A percentile compares a stretch with the other conserved stretches of the same genome.
Evolutionary conservation across 37 sponge, comb jelly and placozoan genomes (phyloP).

Genomic region (Theonella swinhoei): DNA sequence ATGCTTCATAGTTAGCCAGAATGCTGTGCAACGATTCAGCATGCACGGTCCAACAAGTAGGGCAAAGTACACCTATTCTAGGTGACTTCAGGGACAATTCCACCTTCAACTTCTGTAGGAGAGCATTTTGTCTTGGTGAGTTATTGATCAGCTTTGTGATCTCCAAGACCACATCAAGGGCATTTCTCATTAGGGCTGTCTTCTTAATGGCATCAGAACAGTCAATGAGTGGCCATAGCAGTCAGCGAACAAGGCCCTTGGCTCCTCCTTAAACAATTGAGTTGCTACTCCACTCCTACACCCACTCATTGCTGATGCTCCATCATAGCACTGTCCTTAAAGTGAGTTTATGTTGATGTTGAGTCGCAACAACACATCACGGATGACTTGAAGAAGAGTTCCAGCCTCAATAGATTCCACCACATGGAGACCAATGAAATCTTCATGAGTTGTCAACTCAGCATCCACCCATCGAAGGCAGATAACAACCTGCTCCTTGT

Average conservation of each 20-base stretch:
- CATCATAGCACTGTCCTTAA: conserved; percentile 65
- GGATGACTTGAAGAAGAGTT: conserved; percentile 28
- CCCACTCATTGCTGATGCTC: conserved; percentile 47
- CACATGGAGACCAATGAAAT: conserved; percentile 47
- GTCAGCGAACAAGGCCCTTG: conserved; percentile 45
- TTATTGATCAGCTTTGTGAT: conserved; percentile 51
- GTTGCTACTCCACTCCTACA: conserved; percentile 46
- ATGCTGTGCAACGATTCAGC: conserved; percentile 52
- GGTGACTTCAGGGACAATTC: neutral
- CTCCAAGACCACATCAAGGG: conserved; percentile 41
- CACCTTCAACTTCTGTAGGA: conserved; percentile 22
- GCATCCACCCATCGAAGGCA: conserved; percentile 35
- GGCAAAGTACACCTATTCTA: conserved; percentile 47
- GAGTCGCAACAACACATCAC: conserved; percentile 30
- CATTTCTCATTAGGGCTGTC: conserved; percentile 50
- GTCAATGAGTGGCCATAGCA: conserved; percentile 44
- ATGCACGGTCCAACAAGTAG: conserved; percentile 62
- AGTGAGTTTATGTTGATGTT: conserved; percentile 36
- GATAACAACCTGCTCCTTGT: conserved; percentile 43
- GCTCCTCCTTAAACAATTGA: conserved; percentile 34
- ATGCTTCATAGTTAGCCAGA: conserved; percentile 29
- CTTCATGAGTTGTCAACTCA: conserved; percentile 30
- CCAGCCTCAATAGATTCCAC: conserved; percentile 13
- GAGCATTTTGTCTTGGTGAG: conserved; percentile 40
- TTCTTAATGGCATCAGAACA: conserved; percentile 34